A percentile compares a stretch with the other conserved stretches of the same genome.
phyloP scores from a whole-genome alignment of 2,888 invertebrate genomes.

The Tribolium freemani region DNA sequence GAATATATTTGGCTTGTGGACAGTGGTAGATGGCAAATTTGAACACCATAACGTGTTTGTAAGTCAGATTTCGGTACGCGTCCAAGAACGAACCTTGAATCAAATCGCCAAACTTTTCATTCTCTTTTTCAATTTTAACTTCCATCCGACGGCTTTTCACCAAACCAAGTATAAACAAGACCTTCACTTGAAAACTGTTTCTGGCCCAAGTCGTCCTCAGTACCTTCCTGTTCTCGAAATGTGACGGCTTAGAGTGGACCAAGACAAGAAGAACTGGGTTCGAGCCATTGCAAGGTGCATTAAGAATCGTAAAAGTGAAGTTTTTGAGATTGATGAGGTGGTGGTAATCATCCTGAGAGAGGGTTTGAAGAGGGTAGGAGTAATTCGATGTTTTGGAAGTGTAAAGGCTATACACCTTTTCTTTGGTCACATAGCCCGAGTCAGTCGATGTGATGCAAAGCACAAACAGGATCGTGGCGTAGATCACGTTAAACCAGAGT shows the following conservation, averaged over 20 bases:
- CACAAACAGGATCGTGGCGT: conserved; percentile 45
- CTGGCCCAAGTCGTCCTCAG: conserved; percentile 83
- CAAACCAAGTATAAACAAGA: conserved; percentile 79
- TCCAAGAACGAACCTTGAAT: conserved; percentile 84
- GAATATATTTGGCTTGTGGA: conserved; percentile 74
- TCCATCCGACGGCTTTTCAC: conserved; percentile 63
- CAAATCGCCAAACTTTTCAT: conserved; percentile 74
- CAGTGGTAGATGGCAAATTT: conserved; percentile 84
- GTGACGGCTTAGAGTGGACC: conserved; percentile 78
- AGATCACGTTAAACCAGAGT: conserved; percentile 51
- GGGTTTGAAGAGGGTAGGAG: conserved; percentile 47
- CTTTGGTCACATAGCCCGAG: conserved; percentile 17
- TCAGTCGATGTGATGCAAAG: conserved; percentile 43
- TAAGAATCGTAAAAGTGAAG: conserved; percentile 51
- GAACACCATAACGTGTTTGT: conserved; percentile 86
- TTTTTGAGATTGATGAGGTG: conserved; percentile 49
- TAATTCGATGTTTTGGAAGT: conserved; percentile 50
- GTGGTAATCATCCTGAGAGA: conserved; percentile 51
- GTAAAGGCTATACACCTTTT: conserved; percentile 52
- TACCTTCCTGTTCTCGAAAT: conserved; percentile 75
- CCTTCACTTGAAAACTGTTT: conserved; percentile 68
- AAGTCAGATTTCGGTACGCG: conserved; percentile 85
- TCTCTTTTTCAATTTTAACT: conserved; percentile 69
- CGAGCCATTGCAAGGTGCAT: conserved; percentile 50
- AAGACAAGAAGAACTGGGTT: conserved; percentile 71